A percentile compares a stretch with the other conserved stretches of the same genome.
Evolutionary conservation across 2,888 invertebrate genomes (phyloP).

Genomic region (Parelbella ahira): DNA sequence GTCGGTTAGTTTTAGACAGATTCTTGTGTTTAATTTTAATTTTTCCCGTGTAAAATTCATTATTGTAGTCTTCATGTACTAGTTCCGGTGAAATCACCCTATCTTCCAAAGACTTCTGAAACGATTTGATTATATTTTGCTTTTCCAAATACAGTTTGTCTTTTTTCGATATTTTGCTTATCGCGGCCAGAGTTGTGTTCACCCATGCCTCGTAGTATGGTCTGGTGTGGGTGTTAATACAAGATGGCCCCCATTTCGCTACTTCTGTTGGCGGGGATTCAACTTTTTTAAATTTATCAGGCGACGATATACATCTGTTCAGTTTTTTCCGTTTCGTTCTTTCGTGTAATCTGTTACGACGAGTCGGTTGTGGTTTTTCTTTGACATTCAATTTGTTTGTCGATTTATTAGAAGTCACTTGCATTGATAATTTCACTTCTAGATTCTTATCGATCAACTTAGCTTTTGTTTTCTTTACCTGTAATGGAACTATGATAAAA

Average conservation of each 20-base stretch:
- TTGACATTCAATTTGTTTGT: slow-evolving; percentile 9
- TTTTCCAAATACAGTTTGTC: slow-evolving; percentile 40
- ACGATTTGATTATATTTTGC: slow-evolving; percentile 35
- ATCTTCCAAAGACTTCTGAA: slow-evolving; percentile 36
- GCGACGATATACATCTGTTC: slow-evolving; percentile 27
- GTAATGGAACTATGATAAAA: too few relatives aligned
- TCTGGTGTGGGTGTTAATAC: slow-evolving; percentile 45
- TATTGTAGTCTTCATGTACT: slow-evolving; percentile 40
- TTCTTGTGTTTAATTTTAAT: slow-evolving; percentile 47
- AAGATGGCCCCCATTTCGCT: slow-evolving; percentile 55
- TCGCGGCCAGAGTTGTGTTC: slow-evolving; percentile 50
- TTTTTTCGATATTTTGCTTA: slow-evolving; percentile 40
- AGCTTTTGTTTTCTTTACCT: slow-evolving; percentile 12
- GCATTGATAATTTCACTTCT: slow-evolving; percentile 6
- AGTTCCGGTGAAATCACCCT: slow-evolving; percentile 41
- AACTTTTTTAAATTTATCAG: slow-evolving; percentile 22
- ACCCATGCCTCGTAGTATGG: slow-evolving; percentile 71
- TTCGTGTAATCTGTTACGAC: slow-evolving; percentile 7
- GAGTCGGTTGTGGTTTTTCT: slow-evolving; percentile 8
- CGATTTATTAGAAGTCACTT: slow-evolving; percentile 6
- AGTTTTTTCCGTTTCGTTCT: slow-evolving; percentile 10
- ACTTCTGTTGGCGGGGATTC: slow-evolving; percentile 52
- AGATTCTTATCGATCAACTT: slow-evolving; percentile 29
- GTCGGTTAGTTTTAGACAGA: neutral
- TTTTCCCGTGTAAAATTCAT: slow-evolving; percentile 53